Evolutionary conservation across 2,888 invertebrate genomes (phyloP), one percentile per base, ranked within the genome.

Genomic region (Caenorhabditis afra): DNA sequence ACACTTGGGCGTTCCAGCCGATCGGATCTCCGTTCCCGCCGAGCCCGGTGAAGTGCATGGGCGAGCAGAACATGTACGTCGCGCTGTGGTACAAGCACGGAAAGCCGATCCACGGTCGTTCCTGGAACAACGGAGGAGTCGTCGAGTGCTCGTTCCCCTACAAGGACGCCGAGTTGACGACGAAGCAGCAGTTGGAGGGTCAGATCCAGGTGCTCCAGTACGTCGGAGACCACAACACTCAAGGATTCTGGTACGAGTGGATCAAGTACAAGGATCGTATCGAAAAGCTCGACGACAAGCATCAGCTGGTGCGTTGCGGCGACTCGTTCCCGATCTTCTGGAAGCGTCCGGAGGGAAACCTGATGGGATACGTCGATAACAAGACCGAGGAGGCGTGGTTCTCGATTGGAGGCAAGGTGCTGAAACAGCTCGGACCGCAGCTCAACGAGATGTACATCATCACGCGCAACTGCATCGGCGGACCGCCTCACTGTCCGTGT

Each of bases 161-260:
- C 74, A 77, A 78, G 44, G 81, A 86, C 50, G 81, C 76, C 50
- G 88, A 88, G 65, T 74, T 88, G 45, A 83, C 57, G 49, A 82
- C 82, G 45, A 82, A 82, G 68, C 50, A 79, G 58, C 86, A 88
- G 70, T 77, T 88, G 45, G 87, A 83, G 59, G 88, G 88, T 58
- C 83, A 87, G 70, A 88, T 88, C 50, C 88, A 88, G 71, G 85
- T 88, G 29, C 83, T 88, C n/a, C 87, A 87, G 59, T 88, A 88
- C 82, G 76, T 83, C 67, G 88, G 87, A 16, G 87, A 88, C 79
- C 88, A 88, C 74, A 78, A 75, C 65, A 65, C 57, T 20, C 86
- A 74, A 66, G 73, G 75, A 4, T 87, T 80, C 79, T 88, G 87
- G 88, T 87, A 87, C 81, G 81, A 87, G 64, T 87, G 88, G 88